Evolutionary conservation across 2,113 vertebrate genomes (phyloP), one percentile per base, ranked within the genome.

Genomic region (Loxodonta africana): DNA sequence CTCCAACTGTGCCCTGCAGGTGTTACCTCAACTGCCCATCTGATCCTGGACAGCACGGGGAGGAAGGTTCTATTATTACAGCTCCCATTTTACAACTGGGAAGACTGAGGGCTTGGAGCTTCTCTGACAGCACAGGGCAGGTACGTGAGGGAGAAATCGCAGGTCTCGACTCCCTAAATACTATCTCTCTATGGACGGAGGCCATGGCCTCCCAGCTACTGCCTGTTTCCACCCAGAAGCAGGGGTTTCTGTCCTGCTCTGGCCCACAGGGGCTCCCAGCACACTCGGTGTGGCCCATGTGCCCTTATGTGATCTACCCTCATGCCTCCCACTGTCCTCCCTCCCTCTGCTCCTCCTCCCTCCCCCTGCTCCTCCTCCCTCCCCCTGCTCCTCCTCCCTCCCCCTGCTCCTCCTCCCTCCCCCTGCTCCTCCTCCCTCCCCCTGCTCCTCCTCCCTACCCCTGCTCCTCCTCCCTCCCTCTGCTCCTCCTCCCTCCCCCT

Each of bases 101-200:
- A 57, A 57, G 53, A 57, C 12, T 17, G 53, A 57, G 53, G 99
- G 98, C 99, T 99, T 98, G 98, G 99, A 15, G 99, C 99, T 99
- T 99, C 99, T 98, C 95, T 98, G 98, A 97, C 20, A 98, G 98
- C 76, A 98, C 28, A 60, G 51, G 23, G 33, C 62, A 44, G 88
- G 88, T 2, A 44, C 15, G 77, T 9, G 99, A 98, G 99, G 99
- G 99, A 99, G 99, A 99, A 99, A 99, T 99, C 99, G 99, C 99
- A 99, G 98, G 99, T 98, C 98, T 97, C 98, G 95, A 97, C 98
- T 98, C 99, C 98, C 98, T 98, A n/a, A n/a, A n/a, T n/a, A n/a
- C n/a, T n/a, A n/a, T n/a, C n/a, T n/a, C n/a, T n/a, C n/a, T n/a
- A n/a, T n/a, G 99, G 99, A 99, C 99, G 98, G 98, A 99, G 99